Base-by-base conservation (phyloP, 2,888 invertebrate species). In the Dysmachus trigonus region DNA sequence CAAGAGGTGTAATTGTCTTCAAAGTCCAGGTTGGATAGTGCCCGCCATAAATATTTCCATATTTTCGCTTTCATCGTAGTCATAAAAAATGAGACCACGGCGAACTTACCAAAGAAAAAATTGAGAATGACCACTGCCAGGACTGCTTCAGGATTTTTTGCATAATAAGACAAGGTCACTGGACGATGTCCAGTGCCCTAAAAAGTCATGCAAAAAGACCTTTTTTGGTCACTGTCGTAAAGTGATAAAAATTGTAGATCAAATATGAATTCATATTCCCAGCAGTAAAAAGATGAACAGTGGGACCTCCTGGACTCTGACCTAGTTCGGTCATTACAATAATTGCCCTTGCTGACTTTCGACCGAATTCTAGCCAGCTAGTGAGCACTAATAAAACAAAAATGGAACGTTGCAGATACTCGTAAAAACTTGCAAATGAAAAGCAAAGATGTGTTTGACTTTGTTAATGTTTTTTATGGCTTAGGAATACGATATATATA, bases 211-310 rank as follows among this genome's bases (percentile, higher is more conserved):
- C 22, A 10, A 62, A 27, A 15, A 8, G 10, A 62, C 76, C 76
- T 76, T 76, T 38, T 73, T 31, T 22, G 38, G 76, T 22, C 22
- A 35, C 38, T 33, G 76, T 35, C 76, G 22, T 76, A 76, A 76
- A 76, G 35, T 76, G 35, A 76, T 76, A 76, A 76, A 76, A 76
- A 76, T 76, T 22, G 38, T 35, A 76, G 62, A 62, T 76, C 76
- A 76, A 76, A 76, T 76, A 76, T 76, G 76, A 76, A 76, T 76
- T 76, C 76, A 35, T 76, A 76, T 76, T 18, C 22, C 2, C 35
- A 76, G 38, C 38, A n/a, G 38, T 76, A 38, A 41, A 76, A 73
- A 73, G 33, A 31, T 73, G 33, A 33, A 73, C 73, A 73, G 73
- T 73, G 33, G 76, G 76, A 76, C 76, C 76, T 73, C 76, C 76